These are phyloP conservation scores for Brachyopa scutellaris DNA, from an alignment of 2,888 invertebrate genomes.

Conservation along the genomic window DNA sequence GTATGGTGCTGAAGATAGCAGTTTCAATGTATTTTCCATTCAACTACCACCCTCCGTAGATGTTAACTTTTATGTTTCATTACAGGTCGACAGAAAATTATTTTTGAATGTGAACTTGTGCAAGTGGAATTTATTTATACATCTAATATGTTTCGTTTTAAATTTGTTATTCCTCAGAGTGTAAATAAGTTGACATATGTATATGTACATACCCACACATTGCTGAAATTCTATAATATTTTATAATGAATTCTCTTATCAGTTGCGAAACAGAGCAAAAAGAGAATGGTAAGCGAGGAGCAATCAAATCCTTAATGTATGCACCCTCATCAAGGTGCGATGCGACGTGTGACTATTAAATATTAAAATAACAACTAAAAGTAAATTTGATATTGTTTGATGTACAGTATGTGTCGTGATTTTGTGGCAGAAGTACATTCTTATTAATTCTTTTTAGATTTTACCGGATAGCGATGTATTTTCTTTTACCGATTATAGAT, in stretches of 20 bases:
- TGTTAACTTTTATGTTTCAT: conserved; percentile 44
- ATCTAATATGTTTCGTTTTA: conserved; percentile 48
- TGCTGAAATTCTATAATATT: conserved; percentile 66
- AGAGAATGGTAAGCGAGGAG: conserved; percentile 28
- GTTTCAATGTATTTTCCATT: conserved; percentile 58
- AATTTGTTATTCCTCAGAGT: conserved; percentile 71
- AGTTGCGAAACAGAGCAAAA: conserved; percentile 63
- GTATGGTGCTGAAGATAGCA: conserved; percentile 2
- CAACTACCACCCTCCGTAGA: conserved; percentile 9
- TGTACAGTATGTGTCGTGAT: too few relatives aligned
- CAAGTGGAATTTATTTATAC: conserved; percentile 57
- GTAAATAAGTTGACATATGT: conserved; percentile 49
- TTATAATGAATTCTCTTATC: conserved; percentile 71
- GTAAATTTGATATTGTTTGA: conserved; percentile 3
- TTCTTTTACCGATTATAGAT: too few relatives aligned
- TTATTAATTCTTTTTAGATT: too few relatives aligned
- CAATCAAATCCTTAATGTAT: conserved; percentile 71
- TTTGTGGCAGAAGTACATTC: too few relatives aligned
- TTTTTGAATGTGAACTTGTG: conserved; percentile 69
- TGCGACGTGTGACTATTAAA: conserved; percentile 5
- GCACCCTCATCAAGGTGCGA: conserved; percentile 48
- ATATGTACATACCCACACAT: not conserved
- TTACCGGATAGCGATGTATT: too few relatives aligned
- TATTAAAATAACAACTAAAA: conserved; percentile 51
- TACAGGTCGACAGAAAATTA: conserved; percentile 38